phyloP scores from a whole-genome alignment of 2,888 invertebrate species.

The Synanthedon tipuliformis region DNA sequence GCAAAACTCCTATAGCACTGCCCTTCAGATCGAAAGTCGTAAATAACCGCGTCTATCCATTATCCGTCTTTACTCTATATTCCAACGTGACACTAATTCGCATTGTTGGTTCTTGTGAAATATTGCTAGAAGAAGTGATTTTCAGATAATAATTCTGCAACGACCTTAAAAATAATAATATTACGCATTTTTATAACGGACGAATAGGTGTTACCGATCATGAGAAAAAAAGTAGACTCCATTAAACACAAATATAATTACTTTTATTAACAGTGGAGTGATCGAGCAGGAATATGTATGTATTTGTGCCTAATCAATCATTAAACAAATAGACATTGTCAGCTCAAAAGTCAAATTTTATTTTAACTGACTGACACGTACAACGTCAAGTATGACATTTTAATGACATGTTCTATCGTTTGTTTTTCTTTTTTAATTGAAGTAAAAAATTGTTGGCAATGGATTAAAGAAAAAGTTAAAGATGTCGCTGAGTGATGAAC shows the following conservation, averaged over 20 bases:
- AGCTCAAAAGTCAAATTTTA: too few relatives aligned
- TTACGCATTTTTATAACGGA: constrained; percentile 1
- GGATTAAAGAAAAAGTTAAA: too few relatives aligned
- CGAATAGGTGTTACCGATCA: not conserved
- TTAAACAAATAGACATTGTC: not conserved
- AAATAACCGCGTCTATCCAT: constrained; percentile 39
- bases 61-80: constrained; percentile 47
- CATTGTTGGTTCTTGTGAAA: constrained; percentile 33
- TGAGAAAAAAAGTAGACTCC: not conserved
- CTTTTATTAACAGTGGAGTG: too few relatives aligned
- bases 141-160: not conserved
- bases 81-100: constrained; percentile 36
- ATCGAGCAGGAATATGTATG: too few relatives aligned
- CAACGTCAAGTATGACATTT: too few relatives aligned
- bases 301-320: too few relatives aligned
- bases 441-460: too few relatives aligned
- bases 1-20: constrained; percentile 25
- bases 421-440: too few relatives aligned
- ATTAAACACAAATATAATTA: too few relatives aligned
- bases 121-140: constrained; percentile 16
- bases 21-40: constrained; percentile 29
- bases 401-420: too few relatives aligned
- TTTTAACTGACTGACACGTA: too few relatives aligned
- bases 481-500: not conserved
- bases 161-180: too few relatives aligned